phyloP scores from a whole-genome alignment of 2,888 invertebrate species.

The Agonopterix alstromeriana region DNA sequence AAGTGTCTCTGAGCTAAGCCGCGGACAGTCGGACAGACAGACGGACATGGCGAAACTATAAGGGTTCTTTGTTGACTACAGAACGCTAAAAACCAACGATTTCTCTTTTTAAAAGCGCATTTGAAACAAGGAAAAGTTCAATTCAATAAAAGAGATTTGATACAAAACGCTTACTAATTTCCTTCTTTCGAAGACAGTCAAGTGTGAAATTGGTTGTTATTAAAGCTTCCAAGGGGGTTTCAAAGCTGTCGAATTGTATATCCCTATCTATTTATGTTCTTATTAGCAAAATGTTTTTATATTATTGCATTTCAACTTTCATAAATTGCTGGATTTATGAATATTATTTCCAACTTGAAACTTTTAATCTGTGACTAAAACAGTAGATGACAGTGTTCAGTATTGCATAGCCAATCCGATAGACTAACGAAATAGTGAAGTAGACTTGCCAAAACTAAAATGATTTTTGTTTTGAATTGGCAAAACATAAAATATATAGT shows the following conservation, averaged over 20 bases:
- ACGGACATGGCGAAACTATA: too few relatives aligned
- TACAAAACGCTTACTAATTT: conserved; percentile 40
- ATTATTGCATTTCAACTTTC: neutral
- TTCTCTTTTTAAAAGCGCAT: neutral
- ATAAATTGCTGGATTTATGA: too few relatives aligned
- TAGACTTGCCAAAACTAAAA: too few relatives aligned
- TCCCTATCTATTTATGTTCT: conserved; percentile 6
- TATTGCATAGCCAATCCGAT: conserved; percentile 56
- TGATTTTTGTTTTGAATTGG: too few relatives aligned
- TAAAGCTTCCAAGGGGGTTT: conserved; percentile 30
- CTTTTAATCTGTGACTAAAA: conserved; percentile 15
- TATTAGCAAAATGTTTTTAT: too few relatives aligned
- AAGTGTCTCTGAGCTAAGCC: too few relatives aligned
- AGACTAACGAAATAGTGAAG: too few relatives aligned
- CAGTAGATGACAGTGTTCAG: conserved; percentile 45
- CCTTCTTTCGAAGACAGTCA: conserved; percentile 32
- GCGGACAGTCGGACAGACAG: too few relatives aligned
- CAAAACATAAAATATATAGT: too few relatives aligned
- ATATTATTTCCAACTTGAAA: conserved; percentile 1
- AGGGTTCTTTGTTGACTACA: too few relatives aligned
- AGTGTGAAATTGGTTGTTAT: conserved; percentile 45
- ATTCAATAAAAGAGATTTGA: conserved; percentile 33
- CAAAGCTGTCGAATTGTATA: conserved; percentile 23
- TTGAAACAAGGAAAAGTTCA: conserved; percentile 16
- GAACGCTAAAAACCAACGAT: neutral